phyloP scores from a whole-genome alignment of 2,797 vertebrate species.

The Chiloscyllium punctatum region DNA sequence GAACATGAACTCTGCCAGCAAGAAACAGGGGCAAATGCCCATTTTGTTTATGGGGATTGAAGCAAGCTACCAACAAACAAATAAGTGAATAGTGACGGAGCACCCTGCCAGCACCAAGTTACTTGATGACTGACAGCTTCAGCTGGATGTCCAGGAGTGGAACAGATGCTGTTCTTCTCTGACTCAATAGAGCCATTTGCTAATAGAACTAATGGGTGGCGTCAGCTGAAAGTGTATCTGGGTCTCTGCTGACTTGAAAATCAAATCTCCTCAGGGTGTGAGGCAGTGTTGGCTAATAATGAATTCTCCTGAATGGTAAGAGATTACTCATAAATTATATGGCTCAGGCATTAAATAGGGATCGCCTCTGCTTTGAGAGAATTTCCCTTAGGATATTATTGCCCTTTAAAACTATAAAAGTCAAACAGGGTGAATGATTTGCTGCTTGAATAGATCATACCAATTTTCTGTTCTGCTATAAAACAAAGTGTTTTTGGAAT shows the following conservation, averaged over 20 bases:
- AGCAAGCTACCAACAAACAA: not conserved
- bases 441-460: not conserved
- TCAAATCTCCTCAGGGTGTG: slow-evolving; percentile 14
- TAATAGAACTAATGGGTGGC: not conserved
- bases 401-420: slow-evolving; percentile 7
- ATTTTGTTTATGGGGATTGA: not conserved
- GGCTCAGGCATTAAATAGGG: not conserved
- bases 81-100: not conserved
- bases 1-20: not conserved
- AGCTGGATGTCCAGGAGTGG: not conserved
- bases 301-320: slow-evolving; percentile 7
- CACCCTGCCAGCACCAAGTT: not conserved
- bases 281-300: not conserved
- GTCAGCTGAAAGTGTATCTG: slow-evolving; percentile 6
- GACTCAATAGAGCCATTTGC: not conserved
- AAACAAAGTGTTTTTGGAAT: not conserved
- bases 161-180: slow-evolving; percentile 23
- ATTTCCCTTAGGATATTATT: slow-evolving; percentile 11
- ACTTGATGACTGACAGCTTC: not conserved
- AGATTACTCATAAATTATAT: slow-evolving; percentile 11
- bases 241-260: slow-evolving; percentile 5
- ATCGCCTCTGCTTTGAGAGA: not conserved
- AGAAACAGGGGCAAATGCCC: not conserved
- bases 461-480: not conserved
- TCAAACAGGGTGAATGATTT: slow-evolving; percentile 5